These are phyloP conservation scores for Drosophila orosa DNA, from an alignment of 1,140 invertebrate genomes.

Conservation along the genomic window DNA sequence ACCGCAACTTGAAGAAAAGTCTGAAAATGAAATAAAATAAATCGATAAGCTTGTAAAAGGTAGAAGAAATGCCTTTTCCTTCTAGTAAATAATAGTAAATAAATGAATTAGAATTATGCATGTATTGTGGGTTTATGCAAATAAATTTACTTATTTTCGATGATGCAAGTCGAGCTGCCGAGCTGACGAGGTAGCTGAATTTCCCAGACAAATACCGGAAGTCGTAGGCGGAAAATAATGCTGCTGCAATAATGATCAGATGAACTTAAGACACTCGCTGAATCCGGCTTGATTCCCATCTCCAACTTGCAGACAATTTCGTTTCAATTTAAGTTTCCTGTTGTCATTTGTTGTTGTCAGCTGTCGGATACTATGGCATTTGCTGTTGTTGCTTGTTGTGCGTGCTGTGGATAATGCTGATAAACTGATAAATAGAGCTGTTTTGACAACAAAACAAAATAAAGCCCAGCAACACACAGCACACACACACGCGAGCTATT, in stretches of 20 bases:
- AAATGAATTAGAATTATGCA: no score
- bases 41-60: neutral
- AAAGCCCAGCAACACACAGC: conserved; percentile 17
- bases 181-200: neutral
- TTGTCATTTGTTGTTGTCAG: conserved; percentile 43
- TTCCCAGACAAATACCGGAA: conserved; percentile 22
- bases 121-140: neutral
- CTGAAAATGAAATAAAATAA: neutral
- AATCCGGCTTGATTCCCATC: conserved; percentile 32
- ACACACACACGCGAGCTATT: conserved; percentile 47
- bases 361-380: conserved; percentile 13
- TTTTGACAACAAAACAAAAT: conserved; percentile 68
- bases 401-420: conserved; percentile 49
- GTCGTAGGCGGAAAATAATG: conserved; percentile 33
- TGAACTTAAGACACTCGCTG: conserved; percentile 28
- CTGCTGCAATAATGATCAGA: conserved; percentile 18
- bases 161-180: conserved; percentile 10
- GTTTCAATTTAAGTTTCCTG: conserved; percentile 54
- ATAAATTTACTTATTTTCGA: conserved; percentile 2
- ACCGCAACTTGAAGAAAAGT: neutral
- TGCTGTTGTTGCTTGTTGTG: conserved; percentile 31
- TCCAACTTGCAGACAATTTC: conserved; percentile 36
- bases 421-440: conserved; percentile 71
- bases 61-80: neutral
- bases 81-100: neutral